phyloP scores from a whole-genome alignment of 2,113 vertebrate species.

The Pituophis catenifer region DNA sequence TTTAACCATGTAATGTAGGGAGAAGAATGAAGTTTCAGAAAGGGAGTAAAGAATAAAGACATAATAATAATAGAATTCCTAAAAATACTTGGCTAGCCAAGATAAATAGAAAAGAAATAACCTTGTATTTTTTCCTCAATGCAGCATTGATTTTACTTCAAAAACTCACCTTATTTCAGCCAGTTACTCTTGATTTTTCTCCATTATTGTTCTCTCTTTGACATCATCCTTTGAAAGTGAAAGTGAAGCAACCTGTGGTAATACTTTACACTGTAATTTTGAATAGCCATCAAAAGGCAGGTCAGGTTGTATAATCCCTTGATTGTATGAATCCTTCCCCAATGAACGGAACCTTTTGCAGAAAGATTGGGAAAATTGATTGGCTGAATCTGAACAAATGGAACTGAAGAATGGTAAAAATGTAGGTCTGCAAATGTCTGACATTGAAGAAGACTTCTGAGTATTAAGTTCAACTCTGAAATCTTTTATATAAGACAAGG shows the following conservation, averaged over 20 bases:
- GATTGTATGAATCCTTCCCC: neutral
- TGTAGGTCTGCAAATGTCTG: conserved; percentile 44
- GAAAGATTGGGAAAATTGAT: neutral
- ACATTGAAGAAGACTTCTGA: conserved; percentile 1
- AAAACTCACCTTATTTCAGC: conserved; percentile 40
- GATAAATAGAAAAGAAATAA: neutral
- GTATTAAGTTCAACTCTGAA: conserved; percentile 35
- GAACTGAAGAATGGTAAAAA: conserved; percentile 48
- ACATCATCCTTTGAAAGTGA: conserved; percentile 8
- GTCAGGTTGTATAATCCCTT: neutral
- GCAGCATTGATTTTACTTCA: neutral
- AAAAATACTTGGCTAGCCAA: neutral
- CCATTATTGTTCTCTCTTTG: neutral
- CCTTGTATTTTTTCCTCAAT: neutral
- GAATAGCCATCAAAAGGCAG: neutral
- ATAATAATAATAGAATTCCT: neutral
- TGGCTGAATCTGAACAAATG: neutral
- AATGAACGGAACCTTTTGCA: neutral
- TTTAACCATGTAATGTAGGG: neutral
- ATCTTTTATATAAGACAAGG: conserved; percentile 41
- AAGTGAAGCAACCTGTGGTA: neutral
- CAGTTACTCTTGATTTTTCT: conserved; percentile 18
- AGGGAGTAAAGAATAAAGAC: neutral
- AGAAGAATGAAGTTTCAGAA: neutral
- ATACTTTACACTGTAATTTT: conserved; percentile 13